Evolutionary conservation across 2,888 invertebrate genomes (phyloP), one percentile per base, ranked within the genome.

Genomic region (Petrolisthes cinctipes): DNA sequence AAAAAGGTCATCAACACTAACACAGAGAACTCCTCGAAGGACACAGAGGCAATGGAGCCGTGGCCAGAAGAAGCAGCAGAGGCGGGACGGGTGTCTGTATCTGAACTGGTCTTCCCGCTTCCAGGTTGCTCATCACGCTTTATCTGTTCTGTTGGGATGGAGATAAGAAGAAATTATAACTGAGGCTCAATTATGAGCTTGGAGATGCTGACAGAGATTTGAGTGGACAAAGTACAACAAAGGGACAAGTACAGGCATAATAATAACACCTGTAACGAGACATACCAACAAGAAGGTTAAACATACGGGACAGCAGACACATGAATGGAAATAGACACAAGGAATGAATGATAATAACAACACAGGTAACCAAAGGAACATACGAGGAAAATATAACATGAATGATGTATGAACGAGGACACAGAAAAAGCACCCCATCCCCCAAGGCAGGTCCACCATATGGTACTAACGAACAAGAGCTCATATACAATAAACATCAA

Each of bases 11-110:
- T 51, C 4, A 9, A 4, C 6, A 90, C 90, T 86, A 76, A 91
- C 91, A 89, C 86, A 56, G 86, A 86, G 87, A 91, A 91, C 85
- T 91, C 91, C 85, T 91, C 91, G n/a, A 80, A 82, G 20, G 86
- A 85, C 17, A 91, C 90, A 0, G 88, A 89, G 37, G 37, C 80
- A 20, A 89, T 83, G 6, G 91, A 90, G 66, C 85, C 85, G 11
- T 89, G 89, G 5, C 89, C 86, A 20, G 88, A 86, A 6, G 85
- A 82, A 9, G 83, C 83, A 5, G 83, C 83, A 1, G 83, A 83
- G 11, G 81, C 82, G n/a, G 82, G 83, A 11, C 84, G 85, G 5
- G 86, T 82, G 11, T 85, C 86, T 53, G 78, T 57, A 82, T 88
- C 82, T 68, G 53, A 78, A 68, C 83, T 83, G 5, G 51, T 71